Base-by-base conservation (phyloP, 1,140 invertebrate genomes). In the Goniozus legneri region DNA sequence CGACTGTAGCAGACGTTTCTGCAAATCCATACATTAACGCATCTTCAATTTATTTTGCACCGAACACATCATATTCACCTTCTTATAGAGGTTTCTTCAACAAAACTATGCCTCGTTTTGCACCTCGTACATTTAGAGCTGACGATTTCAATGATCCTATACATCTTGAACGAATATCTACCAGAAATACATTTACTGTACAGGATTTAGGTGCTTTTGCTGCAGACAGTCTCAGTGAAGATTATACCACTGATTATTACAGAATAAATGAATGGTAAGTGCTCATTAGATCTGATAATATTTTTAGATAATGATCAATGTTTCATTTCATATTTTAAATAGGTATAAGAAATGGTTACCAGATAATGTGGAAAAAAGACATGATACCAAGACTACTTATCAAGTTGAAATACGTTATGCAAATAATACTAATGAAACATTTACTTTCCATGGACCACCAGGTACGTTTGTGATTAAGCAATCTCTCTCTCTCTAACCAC, bases 1-100 rank as follows among this genome's bases (percentile, higher is more conserved):
- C 94, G 1, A 88, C 92, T 0, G 89, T 96, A 0, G 93, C 96
- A 1, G 95, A 98, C 75, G 92, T 98, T 1, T 90, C 94, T 1
- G 83, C 93, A 0, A 97, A 95, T 78, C 86, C 87, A 0, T 86
- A 88, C 52, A 87, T 98, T 44, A 98, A 98, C 76, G 89, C 91
- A 37, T 94, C 90, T 66, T 87, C 92, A 0, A 84, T 98, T 46
- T 97, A 97, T 71, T 98, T 97, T 66, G 85, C 94, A 14, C 92
- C 93, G 1, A 95, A 98, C 67, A 88, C 85, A 74, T 93, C 91
- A 0, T 98, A 96, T 64, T 89, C 94, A 1, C 90, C 95, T 1
- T 97, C 93, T 20, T 97, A 96, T 65, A 79, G 89, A 67, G 93
- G 92, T 16, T 95, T 95, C 77, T 97, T 97, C 75, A 98, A 98